Evolutionary conservation across 2,888 invertebrate species (phyloP), one percentile per base, ranked within the genome.

Genomic region (Cylloceria caligata): DNA sequence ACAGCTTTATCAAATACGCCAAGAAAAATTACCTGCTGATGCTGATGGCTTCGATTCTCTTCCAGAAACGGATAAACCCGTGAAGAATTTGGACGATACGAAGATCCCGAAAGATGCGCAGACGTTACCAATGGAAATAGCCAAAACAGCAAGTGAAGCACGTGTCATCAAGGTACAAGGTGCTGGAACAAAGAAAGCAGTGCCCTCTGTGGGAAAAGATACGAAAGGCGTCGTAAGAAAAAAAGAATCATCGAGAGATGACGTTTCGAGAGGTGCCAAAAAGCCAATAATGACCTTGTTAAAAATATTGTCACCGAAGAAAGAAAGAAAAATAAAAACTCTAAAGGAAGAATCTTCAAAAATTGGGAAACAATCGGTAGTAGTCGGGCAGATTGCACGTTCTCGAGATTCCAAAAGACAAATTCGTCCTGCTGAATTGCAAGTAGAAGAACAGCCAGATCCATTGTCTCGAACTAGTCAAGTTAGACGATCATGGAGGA

Each of bases 21-120:
- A 81, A 73, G 72, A 78, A 76, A 68, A 49, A 78, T 80, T 83
- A 80, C 39, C 76, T 24, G 67, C 80, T 83, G 79, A 80, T 73
- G 77, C 80, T 86, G 83, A 85, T 84, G 83, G 69, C 75, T 81
- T 83, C 73, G 71, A 80, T 85, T 85, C 80, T 76, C 81, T 85
- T 86, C 74, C 85, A 85, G 84, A 84, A 81, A 73, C 52, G 57
- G 27, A 60, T n/a, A 27, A 36, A 64, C 47, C 73, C 30, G 34
- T 82, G 67, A 83, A 80, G 45, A 60, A 36, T 34, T 13, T 39
- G 7, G 71, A 72, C n/a, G 84, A 83, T 30, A 73, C 42, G 19
- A 57, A 47, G 64, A 67, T 60, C 11, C 52, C 49, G 27, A 77
- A 73, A 55, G 62, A 34, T 11, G 65, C 39, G 19, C 42, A n/a